A percentile compares a stretch with the other conserved stretches of the same genome.
These are phyloP conservation scores for Rissa tridactyla DNA, from an alignment of 2,113 vertebrate genomes.

Conservation along the genomic window DNA sequence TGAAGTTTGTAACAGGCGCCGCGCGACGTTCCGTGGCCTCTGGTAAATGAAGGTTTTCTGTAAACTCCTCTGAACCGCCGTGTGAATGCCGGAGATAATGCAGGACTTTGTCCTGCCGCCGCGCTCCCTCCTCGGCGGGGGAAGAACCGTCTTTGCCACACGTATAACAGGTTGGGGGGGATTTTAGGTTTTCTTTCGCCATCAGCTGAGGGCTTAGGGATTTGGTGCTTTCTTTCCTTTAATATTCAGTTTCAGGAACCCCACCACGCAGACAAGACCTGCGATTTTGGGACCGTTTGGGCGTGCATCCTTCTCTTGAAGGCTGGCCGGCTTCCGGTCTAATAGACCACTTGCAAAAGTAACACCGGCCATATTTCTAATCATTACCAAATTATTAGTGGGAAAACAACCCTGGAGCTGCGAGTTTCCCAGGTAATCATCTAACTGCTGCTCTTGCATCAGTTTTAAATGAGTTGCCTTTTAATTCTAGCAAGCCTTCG, in stretches of 20 bases:
- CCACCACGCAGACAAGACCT: neutral
- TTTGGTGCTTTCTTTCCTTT: neutral
- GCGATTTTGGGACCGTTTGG: accelerated
- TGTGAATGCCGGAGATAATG: neutral
- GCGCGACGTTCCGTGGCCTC: neutral
- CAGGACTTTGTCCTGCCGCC: neutral
- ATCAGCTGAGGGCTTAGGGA: neutral
- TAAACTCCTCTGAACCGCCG: neutral
- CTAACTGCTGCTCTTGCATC: constrained; percentile 38
- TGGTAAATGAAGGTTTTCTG: neutral
- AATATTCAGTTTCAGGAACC: neutral
- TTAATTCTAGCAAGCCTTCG: constrained; percentile 17
- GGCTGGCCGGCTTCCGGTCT: neutral
- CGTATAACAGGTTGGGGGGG: accelerated
- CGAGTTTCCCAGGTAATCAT: constrained; percentile 56
- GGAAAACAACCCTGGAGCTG: neutral
- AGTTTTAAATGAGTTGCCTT: constrained; percentile 53
- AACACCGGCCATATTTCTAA: neutral
- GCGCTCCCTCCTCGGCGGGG: accelerated
- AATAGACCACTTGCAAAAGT: neutral
- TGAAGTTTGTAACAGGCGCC: neutral
- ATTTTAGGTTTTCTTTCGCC: neutral
- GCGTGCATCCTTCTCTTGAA: neutral
- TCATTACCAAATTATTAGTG: neutral
- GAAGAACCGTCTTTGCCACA: neutral